Percentiles rank a stretch among this genome's conserved stretches.
Conservation (phyloP, 2,888 invertebrate species). For the Dexiosoma caninum region DNA sequence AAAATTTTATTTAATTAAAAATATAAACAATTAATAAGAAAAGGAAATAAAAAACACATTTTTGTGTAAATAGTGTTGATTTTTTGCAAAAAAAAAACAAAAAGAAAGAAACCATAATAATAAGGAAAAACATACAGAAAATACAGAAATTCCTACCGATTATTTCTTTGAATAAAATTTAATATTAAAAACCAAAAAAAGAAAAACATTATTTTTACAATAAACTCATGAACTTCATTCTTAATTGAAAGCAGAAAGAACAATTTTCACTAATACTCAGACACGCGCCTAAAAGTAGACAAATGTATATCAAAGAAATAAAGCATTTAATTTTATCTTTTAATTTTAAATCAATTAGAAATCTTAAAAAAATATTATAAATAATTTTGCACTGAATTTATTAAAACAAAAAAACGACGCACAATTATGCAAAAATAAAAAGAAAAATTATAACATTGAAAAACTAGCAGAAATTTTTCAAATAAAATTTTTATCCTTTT, state of each 20-base stretch:
- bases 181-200: constrained; percentile 17
- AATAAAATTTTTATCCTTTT: not conserved
- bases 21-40: constrained; percentile 5
- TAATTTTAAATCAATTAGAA: not conserved
- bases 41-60: constrained; percentile 30
- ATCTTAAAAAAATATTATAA: constrained; percentile 1
- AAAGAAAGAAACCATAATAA: too few relatives aligned
- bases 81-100: constrained; percentile 10
- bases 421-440: constrained; percentile 52
- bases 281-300: constrained; percentile 47
- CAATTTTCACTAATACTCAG: not conserved
- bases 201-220: constrained; percentile 33
- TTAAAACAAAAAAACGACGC: constrained; percentile 46
- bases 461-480: constrained; percentile 39
- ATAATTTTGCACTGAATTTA: constrained; percentile 61
- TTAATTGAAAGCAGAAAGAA: not conserved
- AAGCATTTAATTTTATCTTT: constrained; percentile 39
- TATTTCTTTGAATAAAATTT: constrained; percentile 49
- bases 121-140: constrained; percentile 61
- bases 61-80: constrained; percentile 63
- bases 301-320: constrained; percentile 44
- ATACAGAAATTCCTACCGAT: constrained; percentile 68
- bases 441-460: constrained; percentile 16
- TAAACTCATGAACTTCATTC: constrained; percentile 41
- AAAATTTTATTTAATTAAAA: constrained; percentile 44